Percentiles rank a stretch among this genome's conserved stretches.
These are phyloP conservation scores for Heliconius nattereri DNA, from an alignment of 1,140 invertebrate species.

Conservation along the genomic window DNA sequence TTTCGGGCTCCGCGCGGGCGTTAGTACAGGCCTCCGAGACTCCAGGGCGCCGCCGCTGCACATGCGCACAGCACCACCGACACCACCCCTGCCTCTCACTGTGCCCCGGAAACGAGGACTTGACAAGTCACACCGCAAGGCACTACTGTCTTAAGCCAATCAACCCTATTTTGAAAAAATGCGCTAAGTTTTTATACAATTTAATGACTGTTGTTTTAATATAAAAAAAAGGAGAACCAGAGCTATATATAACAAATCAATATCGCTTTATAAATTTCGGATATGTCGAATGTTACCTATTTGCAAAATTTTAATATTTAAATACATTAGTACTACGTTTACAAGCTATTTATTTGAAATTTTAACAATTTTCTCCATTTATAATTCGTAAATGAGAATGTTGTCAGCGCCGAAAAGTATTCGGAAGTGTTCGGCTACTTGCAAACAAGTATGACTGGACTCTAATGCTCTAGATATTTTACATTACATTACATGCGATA, in stretches of 20 bases:
- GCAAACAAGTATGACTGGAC: too few species aligned
- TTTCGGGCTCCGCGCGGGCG: slow-evolving; percentile 62
- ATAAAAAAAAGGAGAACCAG: background rate
- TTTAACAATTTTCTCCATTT: too few species aligned
- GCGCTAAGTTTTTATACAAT: background rate
- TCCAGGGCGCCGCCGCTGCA: slow-evolving; percentile 71
- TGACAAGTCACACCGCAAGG: slow-evolving; percentile 73
- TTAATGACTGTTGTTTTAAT: background rate
- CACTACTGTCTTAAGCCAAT: slow-evolving; percentile 53
- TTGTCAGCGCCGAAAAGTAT: too few species aligned
- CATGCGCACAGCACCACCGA: slow-evolving; percentile 69
- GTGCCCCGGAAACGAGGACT: slow-evolving; percentile 77
- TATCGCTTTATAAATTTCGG: background rate
- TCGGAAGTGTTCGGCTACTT: too few species aligned
- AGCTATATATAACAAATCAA: background rate
- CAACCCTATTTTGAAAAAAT: slow-evolving; percentile 35
- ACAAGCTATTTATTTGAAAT: too few species aligned
- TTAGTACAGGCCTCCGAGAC: slow-evolving; percentile 74
- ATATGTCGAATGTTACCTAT: too few species aligned
- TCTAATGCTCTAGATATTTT: too few species aligned
- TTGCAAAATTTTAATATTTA: too few species aligned
- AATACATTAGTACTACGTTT: too few species aligned
- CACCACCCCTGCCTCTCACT: slow-evolving; percentile 72
- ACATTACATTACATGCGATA: too few species aligned
- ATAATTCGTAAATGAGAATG: too few species aligned